These are phyloP conservation scores for Falco biarmicus DNA, from an alignment of 2,797 vertebrate species.

Conservation along the genomic window DNA sequence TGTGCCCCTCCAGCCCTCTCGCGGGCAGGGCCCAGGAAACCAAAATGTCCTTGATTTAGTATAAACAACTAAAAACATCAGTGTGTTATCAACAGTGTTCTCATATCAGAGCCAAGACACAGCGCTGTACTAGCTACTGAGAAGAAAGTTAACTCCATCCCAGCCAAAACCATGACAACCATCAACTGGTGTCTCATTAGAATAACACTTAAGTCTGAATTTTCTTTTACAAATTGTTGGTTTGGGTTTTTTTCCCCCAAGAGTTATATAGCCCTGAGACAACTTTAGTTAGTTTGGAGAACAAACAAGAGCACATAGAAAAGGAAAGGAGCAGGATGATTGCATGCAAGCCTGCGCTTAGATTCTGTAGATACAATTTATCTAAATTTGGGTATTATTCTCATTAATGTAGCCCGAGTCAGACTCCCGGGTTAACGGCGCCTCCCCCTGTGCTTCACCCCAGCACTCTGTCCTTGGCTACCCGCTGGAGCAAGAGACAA, in stretches of 20 bases:
- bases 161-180: too few relatives aligned
- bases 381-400: background rate
- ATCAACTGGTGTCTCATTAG: background rate
- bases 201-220: background rate
- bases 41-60: too few relatives aligned
- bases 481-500: constrained; percentile 78
- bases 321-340: background rate
- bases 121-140: too few relatives aligned
- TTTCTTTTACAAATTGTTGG: background rate
- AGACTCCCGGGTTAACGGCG: constrained; percentile 87
- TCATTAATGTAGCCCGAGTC: constrained; percentile 84
- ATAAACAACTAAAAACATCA: too few relatives aligned
- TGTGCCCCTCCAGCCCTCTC: too few relatives aligned
- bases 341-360: background rate
- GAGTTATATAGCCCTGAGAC: background rate
- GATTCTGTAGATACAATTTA: background rate
- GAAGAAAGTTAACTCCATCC: too few relatives aligned
- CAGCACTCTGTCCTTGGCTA: constrained; percentile 75
- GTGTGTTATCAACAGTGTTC: too few relatives aligned
- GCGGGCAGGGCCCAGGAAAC: too few relatives aligned
- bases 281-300: background rate
- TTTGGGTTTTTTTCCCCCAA: fast-evolving
- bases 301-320: background rate
- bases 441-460: constrained; percentile 82
- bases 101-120: too few relatives aligned